These are phyloP conservation scores for Drosophila sulfurigaster DNA, from an alignment of 1,140 invertebrate genomes.

Conservation along the genomic window DNA sequence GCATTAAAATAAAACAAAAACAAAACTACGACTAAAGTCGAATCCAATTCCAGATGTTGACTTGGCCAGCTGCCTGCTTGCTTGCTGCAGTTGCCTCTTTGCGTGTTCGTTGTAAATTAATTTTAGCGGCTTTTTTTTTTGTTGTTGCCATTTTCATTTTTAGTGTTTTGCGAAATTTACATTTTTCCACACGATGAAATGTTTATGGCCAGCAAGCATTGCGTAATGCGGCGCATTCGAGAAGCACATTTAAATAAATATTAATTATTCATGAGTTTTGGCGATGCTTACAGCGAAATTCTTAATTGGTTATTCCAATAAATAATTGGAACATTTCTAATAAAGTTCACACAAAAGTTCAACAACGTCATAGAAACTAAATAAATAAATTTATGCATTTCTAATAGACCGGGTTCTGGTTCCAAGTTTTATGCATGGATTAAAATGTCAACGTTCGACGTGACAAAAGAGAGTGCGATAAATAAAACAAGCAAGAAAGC, in stretches of 20 bases:
- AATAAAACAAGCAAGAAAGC: not conserved
- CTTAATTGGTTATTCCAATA: constrained; percentile 51
- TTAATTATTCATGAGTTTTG: constrained; percentile 38
- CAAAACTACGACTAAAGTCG: constrained; percentile 5
- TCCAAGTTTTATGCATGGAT: constrained; percentile 34
- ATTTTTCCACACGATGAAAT: constrained; percentile 56
- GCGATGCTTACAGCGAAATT: constrained; percentile 26
- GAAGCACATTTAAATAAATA: constrained; percentile 5
- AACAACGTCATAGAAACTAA: not conserved
- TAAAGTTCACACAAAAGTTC: constrained; percentile 4
- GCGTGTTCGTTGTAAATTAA: constrained; percentile 32
- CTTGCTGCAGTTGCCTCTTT: constrained; percentile 6
- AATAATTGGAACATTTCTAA: constrained; percentile 34
- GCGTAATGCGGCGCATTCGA: constrained; percentile 49
- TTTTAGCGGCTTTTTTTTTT: constrained; percentile 41
- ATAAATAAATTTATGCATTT: constrained; percentile 14
- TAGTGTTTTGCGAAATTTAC: constrained; percentile 54
- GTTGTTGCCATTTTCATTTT: constrained; percentile 5
- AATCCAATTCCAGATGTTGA: constrained; percentile 30
- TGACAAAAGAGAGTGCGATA: constrained; percentile 5
- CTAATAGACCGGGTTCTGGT: constrained; percentile 1
- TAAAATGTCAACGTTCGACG: constrained; percentile 45
- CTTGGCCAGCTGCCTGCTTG: constrained; percentile 22
- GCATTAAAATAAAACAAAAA: constrained; percentile 34
- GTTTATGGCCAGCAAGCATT: constrained; percentile 48